Evolutionary conservation across 1,140 invertebrate genomes (phyloP).

Genomic region (Cydia amplana): DNA sequence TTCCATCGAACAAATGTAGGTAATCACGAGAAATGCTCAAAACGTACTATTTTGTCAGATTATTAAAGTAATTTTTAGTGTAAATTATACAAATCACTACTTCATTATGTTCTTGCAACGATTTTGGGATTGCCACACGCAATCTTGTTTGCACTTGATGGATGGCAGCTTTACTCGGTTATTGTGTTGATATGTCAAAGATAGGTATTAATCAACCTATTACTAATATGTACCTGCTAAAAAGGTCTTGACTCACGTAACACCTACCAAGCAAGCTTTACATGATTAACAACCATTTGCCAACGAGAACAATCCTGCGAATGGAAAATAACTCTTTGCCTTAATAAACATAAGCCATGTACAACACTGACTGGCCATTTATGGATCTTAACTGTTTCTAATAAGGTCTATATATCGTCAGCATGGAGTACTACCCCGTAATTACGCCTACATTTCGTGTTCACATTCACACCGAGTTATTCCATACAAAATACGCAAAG

Average conservation of each 20-base stretch:
- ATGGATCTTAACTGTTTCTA: too few species aligned
- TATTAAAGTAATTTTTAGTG: not conserved
- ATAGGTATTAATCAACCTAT: too few species aligned
- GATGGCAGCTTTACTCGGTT: too few species aligned
- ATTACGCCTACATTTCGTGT: not conserved
- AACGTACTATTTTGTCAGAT: not conserved
- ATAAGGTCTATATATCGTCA: too few species aligned
- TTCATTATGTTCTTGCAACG: not conserved
- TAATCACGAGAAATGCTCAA: not conserved
- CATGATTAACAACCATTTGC: not conserved
- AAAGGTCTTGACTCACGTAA: too few species aligned
- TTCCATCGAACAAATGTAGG: not conserved
- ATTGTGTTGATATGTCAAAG: too few species aligned
- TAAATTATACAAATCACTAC: slow-evolving; percentile 4
- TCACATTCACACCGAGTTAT: slow-evolving; percentile 11
- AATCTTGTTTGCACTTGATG: not conserved
- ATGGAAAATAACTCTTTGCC: not conserved
- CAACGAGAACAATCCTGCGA: not conserved
- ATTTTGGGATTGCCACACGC: not conserved
- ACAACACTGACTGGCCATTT: too few species aligned
- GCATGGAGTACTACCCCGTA: not conserved
- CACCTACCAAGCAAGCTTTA: not conserved
- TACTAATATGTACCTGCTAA: too few species aligned
- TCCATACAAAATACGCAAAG: slow-evolving; percentile 21
- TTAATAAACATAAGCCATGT: not conserved